Percentiles rank a stretch among this genome's conserved stretches.
phyloP scores from a whole-genome alignment of 2,888 invertebrate species.

The Celastrina argiolus region DNA sequence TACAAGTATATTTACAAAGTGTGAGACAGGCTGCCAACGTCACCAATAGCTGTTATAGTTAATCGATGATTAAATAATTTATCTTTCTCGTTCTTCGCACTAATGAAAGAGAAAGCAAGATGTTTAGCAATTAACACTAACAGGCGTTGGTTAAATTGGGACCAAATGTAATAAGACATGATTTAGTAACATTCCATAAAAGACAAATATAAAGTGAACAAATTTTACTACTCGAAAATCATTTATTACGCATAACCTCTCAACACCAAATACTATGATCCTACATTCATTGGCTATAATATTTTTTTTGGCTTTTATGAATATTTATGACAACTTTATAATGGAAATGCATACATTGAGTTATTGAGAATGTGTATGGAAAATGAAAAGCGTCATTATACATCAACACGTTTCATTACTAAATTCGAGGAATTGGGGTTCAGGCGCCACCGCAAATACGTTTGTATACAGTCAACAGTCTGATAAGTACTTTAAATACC shows the following conservation, averaged over 20 bases:
- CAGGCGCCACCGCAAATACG: too few relatives aligned
- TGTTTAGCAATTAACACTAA: too few relatives aligned
- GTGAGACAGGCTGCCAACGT: neutral
- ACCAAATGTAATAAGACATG: neutral
- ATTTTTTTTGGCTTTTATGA: neutral
- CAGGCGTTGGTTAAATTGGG: too few relatives aligned
- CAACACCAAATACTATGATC: neutral
- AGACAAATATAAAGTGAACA: neutral
- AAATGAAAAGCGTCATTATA: neutral
- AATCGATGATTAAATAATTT: too few relatives aligned
- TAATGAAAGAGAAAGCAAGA: too few relatives aligned
- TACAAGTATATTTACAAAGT: conserved; percentile 2
- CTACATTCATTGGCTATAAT: neutral
- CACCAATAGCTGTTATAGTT: too few relatives aligned
- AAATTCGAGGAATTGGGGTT: too few relatives aligned
- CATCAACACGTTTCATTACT: neutral
- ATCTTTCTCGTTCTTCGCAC: too few relatives aligned
- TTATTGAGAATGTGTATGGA: neutral
- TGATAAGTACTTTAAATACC: too few relatives aligned
- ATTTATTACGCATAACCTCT: neutral
- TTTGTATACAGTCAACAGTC: too few relatives aligned
- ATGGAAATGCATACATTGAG: neutral
- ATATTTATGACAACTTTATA: neutral
- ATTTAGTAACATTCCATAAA: neutral
- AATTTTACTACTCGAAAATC: neutral